Conservation (phyloP, 2,797 vertebrate genomes). For the Characodon lateralis region DNA sequence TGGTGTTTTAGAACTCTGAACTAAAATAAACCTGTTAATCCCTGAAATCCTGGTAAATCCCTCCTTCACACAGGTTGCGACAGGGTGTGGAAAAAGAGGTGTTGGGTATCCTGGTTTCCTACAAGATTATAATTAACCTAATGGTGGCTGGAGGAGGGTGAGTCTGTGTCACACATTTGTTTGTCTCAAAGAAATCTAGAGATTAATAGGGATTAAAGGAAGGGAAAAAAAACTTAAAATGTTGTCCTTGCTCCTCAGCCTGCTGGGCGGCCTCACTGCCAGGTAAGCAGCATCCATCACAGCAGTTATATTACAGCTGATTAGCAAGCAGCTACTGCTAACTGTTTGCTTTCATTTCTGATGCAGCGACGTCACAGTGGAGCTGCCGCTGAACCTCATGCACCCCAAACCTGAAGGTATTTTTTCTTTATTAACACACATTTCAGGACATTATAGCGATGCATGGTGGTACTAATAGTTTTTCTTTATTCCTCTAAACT, state of each 20-base stretch:
- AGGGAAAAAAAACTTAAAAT: neutral
- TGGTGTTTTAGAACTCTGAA: neutral
- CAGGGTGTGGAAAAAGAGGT: constrained; percentile 86
- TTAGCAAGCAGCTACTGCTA: constrained; percentile 4
- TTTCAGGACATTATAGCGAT: neutral
- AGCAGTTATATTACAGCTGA: neutral
- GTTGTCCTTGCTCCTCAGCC: constrained; percentile 70
- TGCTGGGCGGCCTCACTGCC: constrained; percentile 89
- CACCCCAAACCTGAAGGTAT: constrained; percentile 88
- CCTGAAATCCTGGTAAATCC: constrained; percentile 30
- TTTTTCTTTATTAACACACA: constrained; percentile 8
- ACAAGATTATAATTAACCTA: constrained; percentile 92
- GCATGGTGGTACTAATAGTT: neutral
- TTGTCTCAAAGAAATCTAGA: neutral
- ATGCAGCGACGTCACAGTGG: constrained; percentile 86
- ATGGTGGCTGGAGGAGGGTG: constrained; percentile 90
- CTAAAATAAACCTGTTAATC: constrained; percentile 33
- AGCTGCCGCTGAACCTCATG: constrained; percentile 89
- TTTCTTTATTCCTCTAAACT: constrained; percentile 12
- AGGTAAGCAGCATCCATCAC: constrained; percentile 78
- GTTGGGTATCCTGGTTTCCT: constrained; percentile 91
- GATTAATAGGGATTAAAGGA: neutral
- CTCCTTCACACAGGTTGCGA: constrained; percentile 74
- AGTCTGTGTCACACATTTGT: constrained; percentile 33
- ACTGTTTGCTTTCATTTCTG: constrained; percentile 39